Conservation (phyloP, 2,797 vertebrate genomes). For the Epinephelus coioides region DNA sequence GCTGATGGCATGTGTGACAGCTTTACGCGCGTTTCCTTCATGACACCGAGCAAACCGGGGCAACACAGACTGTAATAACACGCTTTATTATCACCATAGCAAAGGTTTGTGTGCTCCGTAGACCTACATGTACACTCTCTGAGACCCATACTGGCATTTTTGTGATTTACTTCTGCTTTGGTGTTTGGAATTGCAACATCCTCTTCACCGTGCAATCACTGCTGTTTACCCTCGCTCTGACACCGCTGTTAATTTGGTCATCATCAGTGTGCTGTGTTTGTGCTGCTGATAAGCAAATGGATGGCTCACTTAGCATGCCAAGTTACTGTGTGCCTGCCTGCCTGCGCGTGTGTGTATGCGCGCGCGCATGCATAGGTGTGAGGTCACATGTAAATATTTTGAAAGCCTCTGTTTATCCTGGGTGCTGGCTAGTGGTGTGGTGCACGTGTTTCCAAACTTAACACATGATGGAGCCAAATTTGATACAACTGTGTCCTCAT, state of each 20-base stretch:
- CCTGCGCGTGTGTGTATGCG: slow-evolving; percentile 7
- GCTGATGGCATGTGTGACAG: slow-evolving; percentile 52
- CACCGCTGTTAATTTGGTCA: slow-evolving; percentile 46
- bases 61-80: slow-evolving; percentile 11
- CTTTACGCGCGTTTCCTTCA: slow-evolving; percentile 46
- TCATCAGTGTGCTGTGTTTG: slow-evolving; percentile 52
- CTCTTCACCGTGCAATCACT: slow-evolving; percentile 8
- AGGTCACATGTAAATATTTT: slow-evolving; percentile 70
- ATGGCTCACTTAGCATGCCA: slow-evolving; percentile 58
- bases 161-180: neutral
- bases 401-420: slow-evolving; percentile 57
- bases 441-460: slow-evolving; percentile 46
- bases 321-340: slow-evolving; percentile 25
- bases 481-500: slow-evolving; percentile 23
- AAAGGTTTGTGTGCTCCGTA: slow-evolving; percentile 15
- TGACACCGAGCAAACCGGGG: slow-evolving; percentile 13
- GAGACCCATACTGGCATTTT: neutral
- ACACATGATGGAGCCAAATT: slow-evolving; percentile 36
- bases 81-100: slow-evolving; percentile 33
- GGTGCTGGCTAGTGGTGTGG: slow-evolving; percentile 21
- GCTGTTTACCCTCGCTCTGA: slow-evolving; percentile 40
- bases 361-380: slow-evolving; percentile 45
- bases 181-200: slow-evolving; percentile 20
- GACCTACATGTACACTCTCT: neutral
- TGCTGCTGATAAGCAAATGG: slow-evolving; percentile 71